A percentile compares a stretch with the other conserved stretches of the same genome.
Evolutionary conservation across 2,797 vertebrate genomes (phyloP).

Genomic region (Pagetopsis macropterus): DNA sequence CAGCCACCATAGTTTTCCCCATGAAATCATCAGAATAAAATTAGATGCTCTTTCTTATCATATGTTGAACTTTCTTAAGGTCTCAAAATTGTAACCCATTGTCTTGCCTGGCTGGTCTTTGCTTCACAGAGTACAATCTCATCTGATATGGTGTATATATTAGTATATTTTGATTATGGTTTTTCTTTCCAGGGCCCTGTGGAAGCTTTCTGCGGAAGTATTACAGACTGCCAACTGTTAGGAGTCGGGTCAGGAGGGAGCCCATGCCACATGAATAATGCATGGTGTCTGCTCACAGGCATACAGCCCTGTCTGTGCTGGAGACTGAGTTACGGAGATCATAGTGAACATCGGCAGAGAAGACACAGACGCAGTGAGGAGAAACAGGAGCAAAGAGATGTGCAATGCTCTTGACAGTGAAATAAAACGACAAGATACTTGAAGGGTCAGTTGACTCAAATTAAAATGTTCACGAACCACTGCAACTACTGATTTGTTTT

Average conservation of each 20-base stretch:
- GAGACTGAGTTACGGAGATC: constrained; percentile 54
- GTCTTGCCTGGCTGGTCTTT: constrained; percentile 13
- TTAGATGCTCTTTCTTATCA: constrained; percentile 1
- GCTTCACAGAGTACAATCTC: constrained; percentile 15
- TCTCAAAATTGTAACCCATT: background rate
- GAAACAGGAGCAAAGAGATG: constrained; percentile 18
- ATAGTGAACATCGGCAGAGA: constrained; percentile 48
- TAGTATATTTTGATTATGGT: constrained; percentile 54
- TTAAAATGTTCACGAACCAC: background rate
- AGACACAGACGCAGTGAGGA: constrained; percentile 35
- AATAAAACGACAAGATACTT: background rate
- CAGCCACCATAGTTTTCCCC: background rate
- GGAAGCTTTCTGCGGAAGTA: constrained; percentile 55
- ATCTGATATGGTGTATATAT: constrained; percentile 28
- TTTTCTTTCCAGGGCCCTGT: constrained; percentile 49
- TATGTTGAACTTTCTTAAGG: background rate
- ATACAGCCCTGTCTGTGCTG: constrained; percentile 75
- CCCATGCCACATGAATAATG: constrained; percentile 75
- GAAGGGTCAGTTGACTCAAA: constrained; percentile 6
- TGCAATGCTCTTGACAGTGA: background rate
- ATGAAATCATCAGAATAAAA: background rate
- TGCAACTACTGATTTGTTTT: background rate
- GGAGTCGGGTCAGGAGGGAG: constrained; percentile 71
- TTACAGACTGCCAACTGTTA: constrained; percentile 75
- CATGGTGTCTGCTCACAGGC: constrained; percentile 66